These are phyloP conservation scores for Meandrina meandrites DNA, from an alignment of 92 coral and sea anemone genomes.

Conservation along the genomic window DNA sequence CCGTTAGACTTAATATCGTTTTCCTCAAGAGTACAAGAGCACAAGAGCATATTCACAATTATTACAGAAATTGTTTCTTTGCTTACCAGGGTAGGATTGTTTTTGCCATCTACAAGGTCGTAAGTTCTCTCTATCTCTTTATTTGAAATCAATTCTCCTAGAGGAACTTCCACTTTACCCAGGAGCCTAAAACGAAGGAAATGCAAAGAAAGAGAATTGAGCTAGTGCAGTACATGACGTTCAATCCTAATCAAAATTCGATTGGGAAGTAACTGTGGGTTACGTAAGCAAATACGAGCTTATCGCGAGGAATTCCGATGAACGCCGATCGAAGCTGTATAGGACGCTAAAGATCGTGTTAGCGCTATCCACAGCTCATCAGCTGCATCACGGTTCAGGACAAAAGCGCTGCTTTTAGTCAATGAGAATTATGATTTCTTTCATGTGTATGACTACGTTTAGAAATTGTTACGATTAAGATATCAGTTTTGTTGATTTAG, in stretches of 20 bases:
- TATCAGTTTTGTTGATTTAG: neutral
- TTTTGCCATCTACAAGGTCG: slow-evolving; percentile 49
- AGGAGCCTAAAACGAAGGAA: slow-evolving; percentile 43
- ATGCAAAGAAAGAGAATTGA: neutral
- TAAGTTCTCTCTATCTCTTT: slow-evolving; percentile 56
- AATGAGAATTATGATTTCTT: neutral
- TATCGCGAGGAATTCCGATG: neutral
- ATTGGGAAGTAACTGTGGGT: too few relatives aligned
- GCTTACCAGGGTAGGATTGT: slow-evolving; percentile 68
- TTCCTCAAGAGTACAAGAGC: too few relatives aligned
- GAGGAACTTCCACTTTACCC: slow-evolving; percentile 57
- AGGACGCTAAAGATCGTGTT: neutral
- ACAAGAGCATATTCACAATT: too few relatives aligned
- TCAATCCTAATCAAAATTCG: neutral
- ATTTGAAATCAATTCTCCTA: slow-evolving; percentile 53
- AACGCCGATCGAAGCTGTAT: neutral
- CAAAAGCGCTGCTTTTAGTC: neutral
- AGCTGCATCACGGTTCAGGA: neutral
- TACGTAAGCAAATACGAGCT: neutral
- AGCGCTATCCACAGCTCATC: neutral
- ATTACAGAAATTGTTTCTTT: too few relatives aligned
- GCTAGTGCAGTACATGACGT: neutral
- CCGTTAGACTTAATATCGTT: neutral
- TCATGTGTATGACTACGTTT: too few relatives aligned
- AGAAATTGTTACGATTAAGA: neutral